Evolutionary conservation across 2,888 invertebrate genomes (phyloP), one percentile per base, ranked within the genome.

Genomic region (Saturnia pavonia): DNA sequence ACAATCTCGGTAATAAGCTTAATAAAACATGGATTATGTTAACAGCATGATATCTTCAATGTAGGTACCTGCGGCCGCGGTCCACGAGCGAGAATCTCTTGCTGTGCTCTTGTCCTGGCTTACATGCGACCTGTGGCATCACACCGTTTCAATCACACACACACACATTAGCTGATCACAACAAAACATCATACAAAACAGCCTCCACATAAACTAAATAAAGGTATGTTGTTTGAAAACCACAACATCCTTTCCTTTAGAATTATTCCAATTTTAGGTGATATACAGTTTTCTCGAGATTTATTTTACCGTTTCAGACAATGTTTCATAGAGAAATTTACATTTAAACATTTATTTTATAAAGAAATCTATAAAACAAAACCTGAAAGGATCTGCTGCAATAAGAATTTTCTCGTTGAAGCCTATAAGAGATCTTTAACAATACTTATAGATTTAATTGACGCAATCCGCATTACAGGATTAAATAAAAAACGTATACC

Each of bases 101-200:
- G 89, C 76, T 43, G 89, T 81, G 68, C 84, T 83, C 87, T 94
- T 92, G 84, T 94, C 93, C 84, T 91, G 91, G 87, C 85, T 88
- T 78, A 91, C 89, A 88, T 91, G 90, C 73, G 93, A 93, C 91
- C 93, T 93, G 93, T 82, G 79, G 85, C 84, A 88, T 83, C 83
- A 84, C 76, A 83, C 74, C 71, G 51, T 45, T 51, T 19, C 42
- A 40, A 63, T 68, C 71, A 68, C 68, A 68, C 68, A 60, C 67
- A 68, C 70, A 65, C 65, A 65, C 65, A 65, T 65, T 60, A 65
- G 40, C 65, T 60, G 65, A 19, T 40, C 34, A 65, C 40, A 65
- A 65, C n/a, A 22, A n/a, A 40, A n/a, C 19, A n/a, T 65, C 65
- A 65, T 65, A 65, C 40, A 65, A 65, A 34, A 65, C n/a, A 40